Percentiles rank a stretch among this genome's conserved stretches.
Evolutionary conservation across 2,888 invertebrate species (phyloP).

Genomic region (Hydraecia micacea): DNA sequence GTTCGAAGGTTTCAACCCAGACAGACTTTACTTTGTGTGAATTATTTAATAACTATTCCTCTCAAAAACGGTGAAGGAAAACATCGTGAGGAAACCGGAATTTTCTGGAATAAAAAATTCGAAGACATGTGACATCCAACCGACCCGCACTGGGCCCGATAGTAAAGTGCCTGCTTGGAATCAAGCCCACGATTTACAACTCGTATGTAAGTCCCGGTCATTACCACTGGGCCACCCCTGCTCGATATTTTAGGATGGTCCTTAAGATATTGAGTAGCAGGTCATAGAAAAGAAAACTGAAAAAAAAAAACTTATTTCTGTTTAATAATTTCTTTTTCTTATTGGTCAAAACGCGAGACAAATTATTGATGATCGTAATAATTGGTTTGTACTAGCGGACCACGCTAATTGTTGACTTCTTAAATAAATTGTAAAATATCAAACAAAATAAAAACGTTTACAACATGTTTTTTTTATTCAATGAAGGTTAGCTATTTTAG

Average conservation of each 20-base stretch:
- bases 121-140: not conserved
- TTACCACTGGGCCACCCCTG: too few species aligned
- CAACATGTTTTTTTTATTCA: not conserved
- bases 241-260: too few species aligned
- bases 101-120: not conserved
- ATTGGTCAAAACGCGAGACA: not conserved
- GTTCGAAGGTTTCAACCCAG: too few species aligned
- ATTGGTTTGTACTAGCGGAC: constrained; percentile 30
- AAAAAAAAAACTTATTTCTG: too few species aligned
- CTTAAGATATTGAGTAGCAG: too few species aligned
- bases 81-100: not conserved
- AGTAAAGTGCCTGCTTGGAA: too few species aligned
- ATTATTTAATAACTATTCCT: not conserved
- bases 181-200: too few species aligned
- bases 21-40: not conserved
- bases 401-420: constrained; percentile 23
- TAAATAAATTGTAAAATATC: constrained; percentile 9
- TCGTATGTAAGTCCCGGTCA: too few species aligned
- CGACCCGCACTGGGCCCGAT: not conserved
- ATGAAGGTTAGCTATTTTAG: constrained; percentile 18
- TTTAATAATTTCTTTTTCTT: too few species aligned
- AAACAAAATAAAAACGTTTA: constrained; percentile 22
- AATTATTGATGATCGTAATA: constrained; percentile 17
- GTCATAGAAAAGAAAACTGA: too few species aligned
- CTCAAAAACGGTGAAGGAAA: not conserved